Conservation (phyloP, 2,113 vertebrate species). For the Lutjanus erythropterus region DNA sequence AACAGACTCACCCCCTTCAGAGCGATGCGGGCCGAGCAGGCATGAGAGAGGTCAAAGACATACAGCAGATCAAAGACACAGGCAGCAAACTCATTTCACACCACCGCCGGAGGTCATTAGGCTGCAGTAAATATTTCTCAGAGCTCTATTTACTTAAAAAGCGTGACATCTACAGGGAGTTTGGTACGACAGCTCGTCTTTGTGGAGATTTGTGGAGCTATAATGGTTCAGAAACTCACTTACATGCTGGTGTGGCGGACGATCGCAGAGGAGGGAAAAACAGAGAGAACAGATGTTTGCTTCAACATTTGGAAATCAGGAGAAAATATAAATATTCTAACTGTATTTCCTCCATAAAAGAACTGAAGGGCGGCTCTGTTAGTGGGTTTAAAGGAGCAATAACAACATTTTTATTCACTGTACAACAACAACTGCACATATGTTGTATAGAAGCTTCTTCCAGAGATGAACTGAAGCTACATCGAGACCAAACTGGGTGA, state of each 20-base stretch:
- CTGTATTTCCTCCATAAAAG: no score
- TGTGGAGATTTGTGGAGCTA: slow-evolving; percentile 82
- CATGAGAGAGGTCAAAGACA: slow-evolving; percentile 84
- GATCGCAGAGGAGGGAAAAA: slow-evolving; percentile 76
- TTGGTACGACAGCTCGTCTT: slow-evolving; percentile 42
- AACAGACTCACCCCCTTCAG: slow-evolving; percentile 93
- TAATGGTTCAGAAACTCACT: slow-evolving; percentile 89
- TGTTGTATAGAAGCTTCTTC: no score
- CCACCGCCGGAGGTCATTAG: slow-evolving; percentile 90
- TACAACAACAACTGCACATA: no score
- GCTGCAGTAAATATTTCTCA: slow-evolving; percentile 91
- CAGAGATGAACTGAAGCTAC: no score
- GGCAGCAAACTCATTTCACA: slow-evolving; percentile 94
- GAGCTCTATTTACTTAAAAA: slow-evolving; percentile 90
- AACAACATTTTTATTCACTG: no score
- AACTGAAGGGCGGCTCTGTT: no score
- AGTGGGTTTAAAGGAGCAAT: no score
- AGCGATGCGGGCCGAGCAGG: slow-evolving; percentile 86
- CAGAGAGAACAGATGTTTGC: slow-evolving; percentile 76
- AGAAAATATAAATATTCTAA: no score
- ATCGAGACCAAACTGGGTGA: neutral
- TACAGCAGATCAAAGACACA: slow-evolving; percentile 66
- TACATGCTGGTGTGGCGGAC: slow-evolving; percentile 50
- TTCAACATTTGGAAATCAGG: neutral
- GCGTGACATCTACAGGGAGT: slow-evolving; percentile 86